These are phyloP conservation scores for Ascidia mentula DNA, from an alignment of 23 tunicate genomes.

Conservation along the genomic window DNA sequence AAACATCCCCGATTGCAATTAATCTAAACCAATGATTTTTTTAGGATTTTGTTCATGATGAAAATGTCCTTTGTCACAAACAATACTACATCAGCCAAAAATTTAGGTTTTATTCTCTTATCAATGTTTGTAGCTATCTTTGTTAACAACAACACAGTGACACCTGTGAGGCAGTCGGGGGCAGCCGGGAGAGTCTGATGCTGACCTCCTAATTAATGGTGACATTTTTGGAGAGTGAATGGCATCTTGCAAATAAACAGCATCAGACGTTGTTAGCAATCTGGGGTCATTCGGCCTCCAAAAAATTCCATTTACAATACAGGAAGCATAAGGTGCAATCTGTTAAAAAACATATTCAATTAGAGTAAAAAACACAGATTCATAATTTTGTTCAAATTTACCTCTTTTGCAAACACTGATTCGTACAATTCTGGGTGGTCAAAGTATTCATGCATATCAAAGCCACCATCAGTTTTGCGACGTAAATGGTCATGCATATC, in stretches of 20 bases:
- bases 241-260: conserved; percentile 41
- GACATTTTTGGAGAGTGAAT: conserved; percentile 58
- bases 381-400: not conserved
- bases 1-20: conserved; percentile 85
- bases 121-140: too few species aligned
- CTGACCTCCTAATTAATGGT: conserved; percentile 39
- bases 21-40: conserved; percentile 29
- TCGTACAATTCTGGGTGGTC: conserved; percentile 77
- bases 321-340: conserved; percentile 98
- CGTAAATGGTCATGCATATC: conserved; percentile 92
- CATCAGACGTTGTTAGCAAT: conserved; percentile 67
- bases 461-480: conserved; percentile 83
- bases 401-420: conserved; percentile 93
- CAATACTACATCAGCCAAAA: too few species aligned
- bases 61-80: not conserved
- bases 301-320: conserved; percentile 93
- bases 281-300: conserved; percentile 98
- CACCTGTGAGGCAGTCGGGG: conserved; percentile 89
- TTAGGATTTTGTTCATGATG: not conserved
- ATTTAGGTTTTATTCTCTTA: too few species aligned
- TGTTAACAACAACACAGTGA: not conserved
- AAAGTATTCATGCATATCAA: conserved; percentile 77
- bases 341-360: not conserved
- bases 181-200: conserved; percentile 59
- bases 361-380: not conserved